Evolutionary conservation across 1,140 invertebrate genomes (phyloP).

Genomic region (Hylyphantes graminicola): DNA sequence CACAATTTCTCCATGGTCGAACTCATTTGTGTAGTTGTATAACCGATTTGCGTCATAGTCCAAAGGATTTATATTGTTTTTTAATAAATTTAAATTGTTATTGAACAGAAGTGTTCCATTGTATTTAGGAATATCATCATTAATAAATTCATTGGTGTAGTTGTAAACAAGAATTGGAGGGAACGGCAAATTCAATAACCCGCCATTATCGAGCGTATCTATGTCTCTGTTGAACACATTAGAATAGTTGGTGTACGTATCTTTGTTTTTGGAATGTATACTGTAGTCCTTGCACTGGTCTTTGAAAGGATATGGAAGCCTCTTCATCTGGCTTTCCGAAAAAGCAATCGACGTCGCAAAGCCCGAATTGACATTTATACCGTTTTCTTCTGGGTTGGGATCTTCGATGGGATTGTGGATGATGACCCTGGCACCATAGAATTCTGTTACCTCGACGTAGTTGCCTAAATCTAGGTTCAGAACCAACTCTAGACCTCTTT

Average conservation of each 20-base stretch:
- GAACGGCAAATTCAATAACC: too few relatives aligned
- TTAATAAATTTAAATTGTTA: too few relatives aligned
- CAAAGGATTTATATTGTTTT: too few relatives aligned
- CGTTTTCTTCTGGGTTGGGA: conserved; percentile 68
- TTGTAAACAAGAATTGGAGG: too few relatives aligned
- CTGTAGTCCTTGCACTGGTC: conserved; percentile 11
- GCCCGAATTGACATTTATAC: conserved; percentile 66
- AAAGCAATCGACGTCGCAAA: conserved; percentile 64
- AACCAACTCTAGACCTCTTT: conserved; percentile 65
- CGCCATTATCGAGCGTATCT: not conserved
- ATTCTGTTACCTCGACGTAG: conserved; percentile 65
- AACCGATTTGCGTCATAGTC: too few relatives aligned
- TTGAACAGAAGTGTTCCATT: too few relatives aligned
- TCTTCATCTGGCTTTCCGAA: conserved; percentile 51
- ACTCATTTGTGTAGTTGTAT: too few relatives aligned
- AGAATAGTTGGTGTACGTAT: not conserved
- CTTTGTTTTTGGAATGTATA: not conserved
- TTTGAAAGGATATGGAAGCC: conserved; percentile 25
- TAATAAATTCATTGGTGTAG: too few relatives aligned
- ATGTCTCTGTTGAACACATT: not conserved
- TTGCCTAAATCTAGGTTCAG: conserved; percentile 66
- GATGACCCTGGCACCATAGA: conserved; percentile 66
- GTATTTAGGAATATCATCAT: too few relatives aligned
- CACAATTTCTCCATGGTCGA: too few relatives aligned
- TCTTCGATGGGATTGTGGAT: conserved; percentile 66